phyloP scores from a whole-genome alignment of 30 jellyfish, hydroid and myxozoan genomes.

The Phacellophora camtschatica region DNA sequence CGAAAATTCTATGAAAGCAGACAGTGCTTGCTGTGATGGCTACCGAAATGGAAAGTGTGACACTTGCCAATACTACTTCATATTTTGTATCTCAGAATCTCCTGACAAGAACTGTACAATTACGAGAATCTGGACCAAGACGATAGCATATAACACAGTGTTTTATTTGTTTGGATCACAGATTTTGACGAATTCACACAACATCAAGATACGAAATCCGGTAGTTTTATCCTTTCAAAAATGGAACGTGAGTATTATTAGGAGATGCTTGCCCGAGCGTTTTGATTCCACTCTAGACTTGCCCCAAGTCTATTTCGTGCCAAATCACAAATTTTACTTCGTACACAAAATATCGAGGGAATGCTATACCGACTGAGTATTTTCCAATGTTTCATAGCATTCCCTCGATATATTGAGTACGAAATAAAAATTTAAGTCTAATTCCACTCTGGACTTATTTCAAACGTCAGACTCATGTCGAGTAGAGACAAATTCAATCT shows the following conservation, averaged over 20 bases:
- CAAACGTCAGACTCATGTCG: too few relatives aligned
- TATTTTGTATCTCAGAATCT: background rate
- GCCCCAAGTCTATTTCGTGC: too few relatives aligned
- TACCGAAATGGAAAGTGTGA: background rate
- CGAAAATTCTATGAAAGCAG: background rate
- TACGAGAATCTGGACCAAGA: background rate
- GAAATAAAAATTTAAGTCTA: too few relatives aligned
- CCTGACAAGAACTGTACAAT: background rate
- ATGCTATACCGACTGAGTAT: too few relatives aligned
- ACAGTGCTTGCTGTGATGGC: slow-evolving; percentile 34
- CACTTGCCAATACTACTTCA: slow-evolving; percentile 11
- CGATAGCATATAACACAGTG: background rate
- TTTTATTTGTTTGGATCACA: background rate
- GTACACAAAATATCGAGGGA: too few relatives aligned
- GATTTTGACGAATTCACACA: background rate
- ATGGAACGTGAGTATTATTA: background rate
- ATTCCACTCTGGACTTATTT: too few relatives aligned
- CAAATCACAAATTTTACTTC: too few relatives aligned
- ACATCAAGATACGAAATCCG: background rate
- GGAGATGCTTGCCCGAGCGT: too few relatives aligned
- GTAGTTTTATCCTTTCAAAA: background rate
- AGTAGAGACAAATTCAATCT: too few relatives aligned
- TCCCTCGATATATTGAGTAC: too few relatives aligned
- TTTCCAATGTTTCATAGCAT: too few relatives aligned
- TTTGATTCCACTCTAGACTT: too few relatives aligned